phyloP scores from a whole-genome alignment of 2,888 invertebrate genomes.

The Microctonus brassicae region DNA sequence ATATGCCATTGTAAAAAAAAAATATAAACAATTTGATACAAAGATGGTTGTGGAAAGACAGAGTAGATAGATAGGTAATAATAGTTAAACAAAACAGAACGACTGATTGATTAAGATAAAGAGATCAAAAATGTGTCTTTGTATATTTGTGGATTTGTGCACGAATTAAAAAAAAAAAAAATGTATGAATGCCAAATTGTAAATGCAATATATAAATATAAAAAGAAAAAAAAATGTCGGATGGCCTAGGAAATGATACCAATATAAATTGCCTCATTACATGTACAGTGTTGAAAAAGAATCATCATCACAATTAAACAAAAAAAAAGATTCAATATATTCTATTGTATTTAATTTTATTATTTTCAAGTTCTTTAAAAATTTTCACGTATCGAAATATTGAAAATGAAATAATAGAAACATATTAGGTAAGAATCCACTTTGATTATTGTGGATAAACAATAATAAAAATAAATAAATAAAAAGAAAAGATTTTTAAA shows the following conservation, averaged over 20 bases:
- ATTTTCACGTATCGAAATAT: conserved; percentile 45
- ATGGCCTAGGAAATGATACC: conserved; percentile 18
- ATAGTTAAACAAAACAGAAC: conserved; percentile 21
- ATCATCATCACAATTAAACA: not conserved
- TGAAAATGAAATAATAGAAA: conserved; percentile 65
- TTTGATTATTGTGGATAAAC: conserved; percentile 23
- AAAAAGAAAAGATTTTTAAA: conserved; percentile 28
- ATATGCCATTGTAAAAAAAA: not conserved
- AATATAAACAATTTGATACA: conserved; percentile 24
- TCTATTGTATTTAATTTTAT: not conserved
- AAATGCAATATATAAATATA: not conserved
- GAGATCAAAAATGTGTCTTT: not conserved
- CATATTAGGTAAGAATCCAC: conserved; percentile 63
- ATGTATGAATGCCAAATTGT: too few species aligned
- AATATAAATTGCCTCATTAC: conserved; percentile 12
- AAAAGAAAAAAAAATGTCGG: not conserved
- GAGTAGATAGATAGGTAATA: conserved; percentile 13
- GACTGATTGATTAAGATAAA: conserved; percentile 33
- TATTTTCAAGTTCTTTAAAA: too few species aligned
- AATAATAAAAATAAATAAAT: conserved; percentile 25
- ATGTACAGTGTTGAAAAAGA: not conserved
- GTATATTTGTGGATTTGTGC: not conserved
- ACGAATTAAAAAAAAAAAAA: too few species aligned
- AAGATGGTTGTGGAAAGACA: conserved; percentile 16
- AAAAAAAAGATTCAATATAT: not conserved